Percentiles rank a stretch among this genome's conserved stretches.
phyloP scores from a whole-genome alignment of 2,113 vertebrate species.

The Lipophrys pholis region DNA sequence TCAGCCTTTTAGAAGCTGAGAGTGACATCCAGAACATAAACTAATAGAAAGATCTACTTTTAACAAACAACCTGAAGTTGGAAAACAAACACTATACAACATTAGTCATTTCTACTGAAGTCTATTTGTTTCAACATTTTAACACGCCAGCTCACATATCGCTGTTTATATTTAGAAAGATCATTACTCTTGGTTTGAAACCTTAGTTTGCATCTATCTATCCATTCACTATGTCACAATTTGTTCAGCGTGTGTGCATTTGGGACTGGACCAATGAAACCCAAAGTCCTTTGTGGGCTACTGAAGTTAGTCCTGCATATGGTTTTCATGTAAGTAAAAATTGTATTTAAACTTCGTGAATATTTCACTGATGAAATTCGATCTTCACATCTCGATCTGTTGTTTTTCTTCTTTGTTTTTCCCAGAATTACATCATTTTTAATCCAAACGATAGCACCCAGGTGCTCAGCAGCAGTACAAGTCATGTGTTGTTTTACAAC shows the following conservation, averaged over 20 bases:
- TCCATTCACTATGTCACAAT: not conserved
- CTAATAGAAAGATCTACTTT: no score
- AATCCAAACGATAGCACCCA: conserved; percentile 85
- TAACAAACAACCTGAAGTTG: no score
- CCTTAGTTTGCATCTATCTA: no score
- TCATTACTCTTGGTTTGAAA: no score
- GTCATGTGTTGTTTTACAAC: conserved; percentile 86
- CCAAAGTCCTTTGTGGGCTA: conserved; percentile 78
- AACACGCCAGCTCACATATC: no score
- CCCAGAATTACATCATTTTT: conserved; percentile 85
- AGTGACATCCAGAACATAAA: no score
- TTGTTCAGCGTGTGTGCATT: conserved; percentile 85
- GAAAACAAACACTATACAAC: no score
- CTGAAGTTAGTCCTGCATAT: conserved; percentile 79
- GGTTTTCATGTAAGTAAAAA: conserved; percentile 86
- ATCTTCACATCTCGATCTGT: conserved; percentile 4
- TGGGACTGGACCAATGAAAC: conserved; percentile 91
- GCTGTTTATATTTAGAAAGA: no score
- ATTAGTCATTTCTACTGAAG: no score
- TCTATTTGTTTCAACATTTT: no score
- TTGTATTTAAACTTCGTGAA: not conserved
- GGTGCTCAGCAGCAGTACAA: conserved; percentile 90
- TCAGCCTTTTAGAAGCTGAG: no score
- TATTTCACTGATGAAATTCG: not conserved
- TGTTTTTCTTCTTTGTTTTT: conserved; percentile 1